Conservation (phyloP, 1,140 invertebrate species). For the Hypothenemus hampei region DNA sequence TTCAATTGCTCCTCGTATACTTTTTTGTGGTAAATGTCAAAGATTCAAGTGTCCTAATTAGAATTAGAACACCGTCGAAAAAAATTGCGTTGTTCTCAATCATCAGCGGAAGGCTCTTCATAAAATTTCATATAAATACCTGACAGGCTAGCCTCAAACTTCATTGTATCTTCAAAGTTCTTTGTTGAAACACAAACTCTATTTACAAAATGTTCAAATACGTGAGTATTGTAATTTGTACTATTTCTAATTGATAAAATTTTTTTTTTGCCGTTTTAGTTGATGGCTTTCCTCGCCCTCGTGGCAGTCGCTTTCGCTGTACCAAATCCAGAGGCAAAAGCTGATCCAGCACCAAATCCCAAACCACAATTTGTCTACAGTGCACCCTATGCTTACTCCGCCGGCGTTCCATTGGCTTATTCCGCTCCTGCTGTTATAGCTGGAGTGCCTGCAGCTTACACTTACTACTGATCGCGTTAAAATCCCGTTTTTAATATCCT, state of each 20-base stretch:
- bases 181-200: too few relatives aligned
- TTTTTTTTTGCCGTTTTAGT: background rate
- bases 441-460: background rate
- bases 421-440: background rate
- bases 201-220: slow-evolving; percentile 2
- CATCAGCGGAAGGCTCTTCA: too few relatives aligned
- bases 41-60: too few relatives aligned
- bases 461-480: background rate
- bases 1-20: too few relatives aligned
- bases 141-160: too few relatives aligned
- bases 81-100: too few relatives aligned
- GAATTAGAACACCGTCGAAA: too few relatives aligned
- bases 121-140: too few relatives aligned
- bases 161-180: too few relatives aligned
- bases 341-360: background rate
- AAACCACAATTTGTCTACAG: background rate
- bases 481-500: too few relatives aligned
- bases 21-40: too few relatives aligned
- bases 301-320: slow-evolving; percentile 4
- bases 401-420: background rate
- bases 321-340: background rate
- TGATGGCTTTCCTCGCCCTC: slow-evolving; percentile 4
- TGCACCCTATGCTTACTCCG: slow-evolving; percentile 1
- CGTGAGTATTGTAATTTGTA: background rate
- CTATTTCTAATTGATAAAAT: background rate